phyloP scores from a whole-genome alignment of 2,888 invertebrate genomes.

The Dryomyza anilis region DNA sequence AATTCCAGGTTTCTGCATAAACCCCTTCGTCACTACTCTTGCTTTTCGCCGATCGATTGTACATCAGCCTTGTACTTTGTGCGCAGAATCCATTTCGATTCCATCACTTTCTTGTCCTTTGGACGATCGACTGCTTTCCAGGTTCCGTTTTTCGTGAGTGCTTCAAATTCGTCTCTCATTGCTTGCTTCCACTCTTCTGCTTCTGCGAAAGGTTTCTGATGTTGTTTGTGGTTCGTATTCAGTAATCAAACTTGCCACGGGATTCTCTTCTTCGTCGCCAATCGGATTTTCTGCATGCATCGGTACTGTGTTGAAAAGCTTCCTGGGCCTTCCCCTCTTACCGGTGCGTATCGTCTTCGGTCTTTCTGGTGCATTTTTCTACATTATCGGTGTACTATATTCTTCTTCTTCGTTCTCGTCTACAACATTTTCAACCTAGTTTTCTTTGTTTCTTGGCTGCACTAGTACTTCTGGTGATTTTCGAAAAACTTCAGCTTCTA shows the following conservation, averaged over 20 bases:
- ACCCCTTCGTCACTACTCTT: constrained; percentile 46
- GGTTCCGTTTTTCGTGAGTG: constrained; percentile 34
- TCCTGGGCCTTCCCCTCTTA: constrained; percentile 7
- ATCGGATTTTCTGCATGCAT: not conserved
- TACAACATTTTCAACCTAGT: too few relatives aligned
- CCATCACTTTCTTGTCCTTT: constrained; percentile 36
- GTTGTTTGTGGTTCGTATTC: constrained; percentile 18
- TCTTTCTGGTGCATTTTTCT: not conserved
- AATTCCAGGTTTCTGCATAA: constrained; percentile 42
- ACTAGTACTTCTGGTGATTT: not conserved
- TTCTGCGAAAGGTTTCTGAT: constrained; percentile 22
- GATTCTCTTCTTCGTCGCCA: not conserved
- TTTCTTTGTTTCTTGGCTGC: too few relatives aligned
- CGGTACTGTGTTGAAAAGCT: not conserved
- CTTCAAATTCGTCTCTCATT: constrained; percentile 29
- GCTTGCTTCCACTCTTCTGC: constrained; percentile 26
- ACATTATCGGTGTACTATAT: not conserved
- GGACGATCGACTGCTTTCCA: constrained; percentile 39
- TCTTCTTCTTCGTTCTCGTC: not conserved
- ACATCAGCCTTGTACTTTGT: constrained; percentile 41
- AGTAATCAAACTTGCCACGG: constrained; percentile 18
- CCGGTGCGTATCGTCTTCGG: constrained; percentile 10
- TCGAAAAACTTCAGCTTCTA: too few relatives aligned
- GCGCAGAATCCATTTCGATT: constrained; percentile 42
- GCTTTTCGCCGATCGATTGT: constrained; percentile 42